Evolutionary conservation across 2,113 vertebrate species (phyloP).

Genomic region (Spheniscus mendiculus): DNA sequence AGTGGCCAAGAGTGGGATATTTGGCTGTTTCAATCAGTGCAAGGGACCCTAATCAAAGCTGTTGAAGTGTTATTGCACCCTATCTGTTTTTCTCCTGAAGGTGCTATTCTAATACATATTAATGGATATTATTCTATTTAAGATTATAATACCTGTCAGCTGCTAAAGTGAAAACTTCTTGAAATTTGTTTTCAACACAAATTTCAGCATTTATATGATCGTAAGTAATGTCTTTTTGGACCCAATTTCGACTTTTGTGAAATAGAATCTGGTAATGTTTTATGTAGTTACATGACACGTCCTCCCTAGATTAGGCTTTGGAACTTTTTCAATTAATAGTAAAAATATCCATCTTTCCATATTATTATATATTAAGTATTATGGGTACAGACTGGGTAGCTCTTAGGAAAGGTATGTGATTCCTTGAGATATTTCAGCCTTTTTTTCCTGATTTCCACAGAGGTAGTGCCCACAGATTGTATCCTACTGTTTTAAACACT

Average conservation of each 20-base stretch:
- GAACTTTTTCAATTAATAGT: not conserved
- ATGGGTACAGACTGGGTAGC: not conserved
- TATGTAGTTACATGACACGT: fast-evolving
- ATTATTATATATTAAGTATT: not conserved
- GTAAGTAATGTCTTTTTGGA: not conserved
- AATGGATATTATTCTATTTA: not conserved
- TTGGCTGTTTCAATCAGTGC: not conserved
- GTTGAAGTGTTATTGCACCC: not conserved
- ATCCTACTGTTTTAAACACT: not conserved
- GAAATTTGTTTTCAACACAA: not conserved
- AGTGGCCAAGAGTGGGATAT: too few relatives aligned
- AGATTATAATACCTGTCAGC: not conserved
- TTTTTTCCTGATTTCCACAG: not conserved
- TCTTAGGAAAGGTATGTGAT: not conserved
- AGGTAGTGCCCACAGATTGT: not conserved
- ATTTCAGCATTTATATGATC: not conserved
- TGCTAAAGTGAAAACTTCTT: not conserved
- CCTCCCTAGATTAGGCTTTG: not conserved
- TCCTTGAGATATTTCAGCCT: not conserved
- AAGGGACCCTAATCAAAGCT: not conserved
- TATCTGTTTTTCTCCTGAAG: not conserved
- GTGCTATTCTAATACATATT: not conserved
- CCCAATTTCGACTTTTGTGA: not conserved
- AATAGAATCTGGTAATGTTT: not conserved
- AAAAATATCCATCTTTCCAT: not conserved